A percentile compares a stretch with the other conserved stretches of the same genome.
phyloP scores from a whole-genome alignment of 2,797 vertebrate species.

The Propithecus deckenii region DNA sequence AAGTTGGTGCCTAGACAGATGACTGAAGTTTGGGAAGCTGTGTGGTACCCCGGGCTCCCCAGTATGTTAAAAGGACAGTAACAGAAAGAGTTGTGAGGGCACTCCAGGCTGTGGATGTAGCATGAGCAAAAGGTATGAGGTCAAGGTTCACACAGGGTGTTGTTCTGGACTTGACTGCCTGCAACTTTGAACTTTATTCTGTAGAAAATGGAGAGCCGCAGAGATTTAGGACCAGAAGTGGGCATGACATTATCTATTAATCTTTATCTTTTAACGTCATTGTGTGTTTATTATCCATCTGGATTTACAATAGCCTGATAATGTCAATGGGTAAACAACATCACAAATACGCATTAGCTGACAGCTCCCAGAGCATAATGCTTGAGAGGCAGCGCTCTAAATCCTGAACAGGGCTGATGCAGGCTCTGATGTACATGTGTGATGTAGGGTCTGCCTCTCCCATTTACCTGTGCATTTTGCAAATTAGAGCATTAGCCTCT shows the following conservation, averaged over 20 bases:
- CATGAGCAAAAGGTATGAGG: neutral
- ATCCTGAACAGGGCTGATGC: conserved; percentile 45
- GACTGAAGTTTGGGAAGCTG: neutral
- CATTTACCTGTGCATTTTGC: conserved; percentile 73
- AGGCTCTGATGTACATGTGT: conserved; percentile 56
- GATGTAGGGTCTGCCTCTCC: conserved; percentile 70
- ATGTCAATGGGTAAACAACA: conserved; percentile 78
- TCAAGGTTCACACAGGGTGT: neutral
- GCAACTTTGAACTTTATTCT: neutral
- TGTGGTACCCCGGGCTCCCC: neutral
- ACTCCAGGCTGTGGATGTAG: neutral
- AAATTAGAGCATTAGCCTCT: conserved; percentile 77
- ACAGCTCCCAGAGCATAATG: conserved; percentile 76
- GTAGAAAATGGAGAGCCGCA: neutral
- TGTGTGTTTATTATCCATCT: conserved; percentile 78
- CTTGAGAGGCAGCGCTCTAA: conserved; percentile 48
- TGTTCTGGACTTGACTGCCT: neutral
- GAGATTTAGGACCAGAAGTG: neutral
- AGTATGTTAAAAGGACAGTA: neutral
- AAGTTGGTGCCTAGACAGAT: neutral
- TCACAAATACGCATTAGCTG: conserved; percentile 62
- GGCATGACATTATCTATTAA: neutral
- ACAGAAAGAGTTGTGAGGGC: neutral
- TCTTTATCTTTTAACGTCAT: conserved; percentile 11
- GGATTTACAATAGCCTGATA: conserved; percentile 76